These are phyloP conservation scores for Dissostichus mawsoni DNA, from an alignment of 2,113 vertebrate species.

Conservation along the genomic window DNA sequence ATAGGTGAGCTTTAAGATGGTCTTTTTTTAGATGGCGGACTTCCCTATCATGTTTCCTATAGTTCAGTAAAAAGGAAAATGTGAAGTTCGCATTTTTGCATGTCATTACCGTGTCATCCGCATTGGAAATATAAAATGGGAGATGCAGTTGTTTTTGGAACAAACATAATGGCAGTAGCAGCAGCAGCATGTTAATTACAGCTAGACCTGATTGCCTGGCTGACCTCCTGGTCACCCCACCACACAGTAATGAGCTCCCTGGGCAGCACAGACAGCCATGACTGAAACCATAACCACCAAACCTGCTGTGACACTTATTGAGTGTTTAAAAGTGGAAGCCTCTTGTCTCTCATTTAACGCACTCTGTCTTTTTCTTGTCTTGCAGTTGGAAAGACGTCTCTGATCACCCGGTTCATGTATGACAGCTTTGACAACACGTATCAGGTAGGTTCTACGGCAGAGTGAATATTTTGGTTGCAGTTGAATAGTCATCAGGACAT, in stretches of 20 bases:
- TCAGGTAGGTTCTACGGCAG: conserved; percentile 84
- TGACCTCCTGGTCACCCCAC: conserved; percentile 59
- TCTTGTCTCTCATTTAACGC: conserved; percentile 44
- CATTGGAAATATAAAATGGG: conserved; percentile 10
- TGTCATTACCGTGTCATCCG: not conserved
- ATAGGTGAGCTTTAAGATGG: too few relatives aligned
- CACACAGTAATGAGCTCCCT: conserved; percentile 74
- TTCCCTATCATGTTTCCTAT: not conserved
- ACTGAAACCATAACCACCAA: conserved; percentile 20
- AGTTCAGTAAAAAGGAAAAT: not conserved
- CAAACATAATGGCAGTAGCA: conserved; percentile 2
- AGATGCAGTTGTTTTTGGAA: not conserved
- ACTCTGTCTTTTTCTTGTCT: conserved; percentile 72
- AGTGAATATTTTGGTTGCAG: not conserved
- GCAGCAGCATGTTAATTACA: conserved; percentile 46
- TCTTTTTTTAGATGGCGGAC: not conserved
- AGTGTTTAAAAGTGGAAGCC: not conserved
- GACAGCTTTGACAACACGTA: conserved; percentile 97
- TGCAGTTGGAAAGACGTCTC: conserved; percentile 94
- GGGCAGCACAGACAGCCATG: conserved; percentile 53
- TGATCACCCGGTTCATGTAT: conserved; percentile 96
- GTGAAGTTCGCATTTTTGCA: not conserved
- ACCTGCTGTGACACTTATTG: not conserved
- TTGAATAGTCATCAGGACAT: too few relatives aligned
- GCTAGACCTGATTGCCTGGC: conserved; percentile 31